Evolutionary conservation across 2,113 vertebrate genomes (phyloP).

Genomic region (Elachura formosa): DNA sequence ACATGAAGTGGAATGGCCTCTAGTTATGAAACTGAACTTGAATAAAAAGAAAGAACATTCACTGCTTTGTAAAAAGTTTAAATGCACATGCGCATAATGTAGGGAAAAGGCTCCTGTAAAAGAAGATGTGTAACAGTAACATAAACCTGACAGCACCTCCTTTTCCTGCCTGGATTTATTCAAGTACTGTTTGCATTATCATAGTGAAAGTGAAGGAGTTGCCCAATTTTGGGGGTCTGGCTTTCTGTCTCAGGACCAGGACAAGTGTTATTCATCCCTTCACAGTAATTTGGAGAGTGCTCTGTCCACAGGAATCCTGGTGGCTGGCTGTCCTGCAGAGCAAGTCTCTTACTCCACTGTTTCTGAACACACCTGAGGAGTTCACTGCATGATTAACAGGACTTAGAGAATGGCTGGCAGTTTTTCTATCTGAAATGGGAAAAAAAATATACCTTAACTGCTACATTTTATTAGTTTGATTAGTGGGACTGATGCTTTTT

Average conservation of each 20-base stretch:
- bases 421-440: background rate
- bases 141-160: background rate
- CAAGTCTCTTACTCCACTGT: background rate
- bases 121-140: background rate
- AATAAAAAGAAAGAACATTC: background rate
- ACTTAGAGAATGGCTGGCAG: background rate
- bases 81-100: fast-evolving
- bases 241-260: background rate
- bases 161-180: background rate
- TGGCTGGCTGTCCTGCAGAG: background rate
- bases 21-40: background rate
- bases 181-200: background rate
- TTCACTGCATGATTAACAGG: background rate
- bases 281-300: background rate
- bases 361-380: background rate
- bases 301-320: background rate
- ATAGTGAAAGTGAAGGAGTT: background rate
- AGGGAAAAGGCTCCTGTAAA: background rate
- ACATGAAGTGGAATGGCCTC: background rate
- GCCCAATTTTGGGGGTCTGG: background rate
- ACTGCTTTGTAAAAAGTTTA: background rate
- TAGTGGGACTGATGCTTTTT: background rate
- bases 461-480: background rate
- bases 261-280: background rate
- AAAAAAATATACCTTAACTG: background rate